Base-by-base conservation (phyloP, 2,113 vertebrate species). In the Oryzias javanicus region DNA sequence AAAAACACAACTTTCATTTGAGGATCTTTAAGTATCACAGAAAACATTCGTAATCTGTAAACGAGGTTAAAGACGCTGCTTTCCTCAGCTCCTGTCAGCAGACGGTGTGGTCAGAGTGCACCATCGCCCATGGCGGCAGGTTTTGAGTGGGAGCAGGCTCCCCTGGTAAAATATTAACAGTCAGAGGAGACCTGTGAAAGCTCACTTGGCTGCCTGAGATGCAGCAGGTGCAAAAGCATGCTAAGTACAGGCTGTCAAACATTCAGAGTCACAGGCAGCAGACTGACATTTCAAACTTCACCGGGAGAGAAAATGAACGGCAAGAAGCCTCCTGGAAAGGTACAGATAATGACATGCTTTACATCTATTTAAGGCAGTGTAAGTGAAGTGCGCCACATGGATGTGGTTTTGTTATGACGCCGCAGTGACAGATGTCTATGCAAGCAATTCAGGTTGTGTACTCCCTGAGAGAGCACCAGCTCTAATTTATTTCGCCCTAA, bases 161-260 rank as follows among this genome's bases (percentile, higher is more conserved):
- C 47, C 35, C n/a, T 49, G 51, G 14, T 42, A n/a, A 47, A 60
- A 52, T 58, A 40, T 52, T 53, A 60, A 40, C 54, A 35, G 24
- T 40, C 24, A 29, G 42, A 4, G 4, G 44, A 60, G 54, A 20
- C 8, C 25, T 60, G 13, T 14, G 24, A 52, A 27, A 1, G 8
- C 8, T 4, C 0, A 40, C 15, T 20, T n/a, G 44, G 12, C 42
- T 35, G 61, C n/a, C 44, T 24, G 47, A 48, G 46, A 62, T 18
- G 54, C 53, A 49, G 54, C 35, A 48, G 53, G 45, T 44, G 42
- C 19, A 68, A 64, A 72, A 27, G 49, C 65, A 45, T 27, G 42
- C 45, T 49, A 73, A 70, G 22, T 55, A 46, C 40, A 46, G 53
- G 40, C 44, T 64, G 63, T 45, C 73, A 70, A 24, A 42, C 58